Evolutionary conservation across 2,797 vertebrate species (phyloP).

Genomic region (Crypturellus tataupa): DNA sequence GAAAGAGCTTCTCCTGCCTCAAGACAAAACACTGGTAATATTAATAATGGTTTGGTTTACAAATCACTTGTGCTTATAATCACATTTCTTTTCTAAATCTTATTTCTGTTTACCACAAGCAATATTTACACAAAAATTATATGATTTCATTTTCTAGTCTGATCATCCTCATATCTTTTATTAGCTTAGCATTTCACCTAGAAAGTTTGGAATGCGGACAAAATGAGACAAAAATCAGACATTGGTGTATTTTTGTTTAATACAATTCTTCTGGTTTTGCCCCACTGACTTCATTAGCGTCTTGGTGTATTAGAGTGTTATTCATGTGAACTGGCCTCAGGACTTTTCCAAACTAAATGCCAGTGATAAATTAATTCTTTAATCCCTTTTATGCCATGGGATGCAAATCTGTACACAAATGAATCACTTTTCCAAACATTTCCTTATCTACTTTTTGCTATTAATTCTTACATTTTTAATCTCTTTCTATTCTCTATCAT

Average conservation of each 20-base stretch:
- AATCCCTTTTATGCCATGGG: conserved; percentile 10
- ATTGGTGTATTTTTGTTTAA: background rate
- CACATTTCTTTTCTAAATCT: background rate
- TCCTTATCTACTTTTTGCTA: conserved; percentile 2
- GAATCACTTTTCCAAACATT: background rate
- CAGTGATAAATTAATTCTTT: conserved; percentile 30
- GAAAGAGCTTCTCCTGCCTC: background rate
- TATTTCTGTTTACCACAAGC: background rate
- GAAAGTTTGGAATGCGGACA: background rate
- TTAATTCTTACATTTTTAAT: conserved; percentile 33
- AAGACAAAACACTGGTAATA: background rate
- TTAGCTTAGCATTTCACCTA: background rate
- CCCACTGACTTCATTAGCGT: background rate
- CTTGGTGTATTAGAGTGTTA: background rate
- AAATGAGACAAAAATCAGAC: background rate
- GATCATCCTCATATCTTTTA: background rate
- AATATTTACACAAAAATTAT: background rate
- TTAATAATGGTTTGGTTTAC: background rate
- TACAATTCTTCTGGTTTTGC: background rate
- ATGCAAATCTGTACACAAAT: conserved; percentile 33
- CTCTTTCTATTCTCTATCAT: background rate
- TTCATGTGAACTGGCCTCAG: background rate
- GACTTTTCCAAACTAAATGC: conserved; percentile 10
- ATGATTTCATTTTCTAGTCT: background rate
- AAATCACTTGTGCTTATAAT: background rate